A percentile compares a stretch with the other conserved stretches of the same genome.
Evolutionary conservation across 2,797 vertebrate genomes (phyloP).

Genomic region (Cichlasoma orientale): DNA sequence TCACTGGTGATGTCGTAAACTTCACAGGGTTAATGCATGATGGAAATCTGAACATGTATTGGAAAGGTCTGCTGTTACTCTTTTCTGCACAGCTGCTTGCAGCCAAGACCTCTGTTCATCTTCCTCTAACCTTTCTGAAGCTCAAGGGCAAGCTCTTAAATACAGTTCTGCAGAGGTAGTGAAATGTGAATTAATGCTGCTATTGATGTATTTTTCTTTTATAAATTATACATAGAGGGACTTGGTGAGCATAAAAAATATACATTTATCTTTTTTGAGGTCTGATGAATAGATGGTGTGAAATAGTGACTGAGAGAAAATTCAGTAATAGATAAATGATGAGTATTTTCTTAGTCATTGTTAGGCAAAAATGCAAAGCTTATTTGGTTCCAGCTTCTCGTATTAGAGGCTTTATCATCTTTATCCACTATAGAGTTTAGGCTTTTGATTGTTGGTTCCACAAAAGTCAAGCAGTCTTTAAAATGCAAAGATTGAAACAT

Average conservation of each 20-base stretch:
- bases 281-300: not conserved
- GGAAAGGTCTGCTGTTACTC: constrained; percentile 2
- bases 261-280: not conserved
- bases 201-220: constrained; percentile 5
- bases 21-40: not conserved
- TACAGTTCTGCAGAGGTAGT: constrained; percentile 1
- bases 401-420: not conserved
- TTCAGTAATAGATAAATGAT: not conserved
- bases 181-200: not conserved
- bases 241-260: not conserved
- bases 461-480: not conserved
- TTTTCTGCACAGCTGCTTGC: not conserved
- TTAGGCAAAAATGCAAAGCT: not conserved
- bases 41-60: constrained; percentile 20
- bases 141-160: constrained; percentile 49
- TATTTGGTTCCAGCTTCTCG: not conserved
- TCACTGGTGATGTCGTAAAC: not conserved
- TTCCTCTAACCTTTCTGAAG: not conserved
- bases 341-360: not conserved
- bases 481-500: not conserved
- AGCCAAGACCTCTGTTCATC: constrained; percentile 4
- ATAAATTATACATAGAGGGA: not conserved
- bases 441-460: not conserved
- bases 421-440: not conserved
- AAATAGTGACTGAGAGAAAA: not conserved